Conservation (phyloP, 2,888 invertebrate species). For the Hypomecis atomaria region DNA sequence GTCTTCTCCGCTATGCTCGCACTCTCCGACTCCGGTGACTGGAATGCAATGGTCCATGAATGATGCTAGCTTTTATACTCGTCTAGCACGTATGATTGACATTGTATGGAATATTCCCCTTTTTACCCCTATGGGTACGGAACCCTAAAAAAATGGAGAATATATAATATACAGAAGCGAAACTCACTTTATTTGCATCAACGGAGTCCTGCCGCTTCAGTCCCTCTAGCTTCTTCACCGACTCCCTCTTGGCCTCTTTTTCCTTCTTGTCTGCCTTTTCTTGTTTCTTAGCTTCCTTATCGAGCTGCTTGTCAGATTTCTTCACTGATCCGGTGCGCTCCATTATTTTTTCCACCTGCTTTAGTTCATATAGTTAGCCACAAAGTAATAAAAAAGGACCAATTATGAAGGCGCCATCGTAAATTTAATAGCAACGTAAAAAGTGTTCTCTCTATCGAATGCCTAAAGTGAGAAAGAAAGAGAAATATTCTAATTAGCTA, state of each 20-base stretch:
- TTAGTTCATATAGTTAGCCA: background rate
- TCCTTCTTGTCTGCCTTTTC: constrained; percentile 65
- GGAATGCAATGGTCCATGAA: constrained; percentile 11
- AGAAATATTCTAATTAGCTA: too few species aligned
- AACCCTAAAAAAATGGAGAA: too few species aligned
- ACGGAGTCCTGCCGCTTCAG: constrained; percentile 75
- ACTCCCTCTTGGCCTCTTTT: constrained; percentile 71
- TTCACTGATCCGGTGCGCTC: constrained; percentile 69
- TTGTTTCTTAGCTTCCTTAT: constrained; percentile 61
- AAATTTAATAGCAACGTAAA: too few species aligned
- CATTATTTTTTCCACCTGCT: constrained; percentile 53
- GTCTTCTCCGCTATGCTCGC: constrained; percentile 48
- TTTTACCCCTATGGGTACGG: too few species aligned
- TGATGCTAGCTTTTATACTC: too few species aligned
- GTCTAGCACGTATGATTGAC: too few species aligned
- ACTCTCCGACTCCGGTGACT: constrained; percentile 65
- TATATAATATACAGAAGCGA: too few species aligned
- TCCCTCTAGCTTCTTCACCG: constrained; percentile 64
- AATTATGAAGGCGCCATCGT: too few species aligned
- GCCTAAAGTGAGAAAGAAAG: too few species aligned
- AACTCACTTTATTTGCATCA: constrained; percentile 67
- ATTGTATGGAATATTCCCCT: too few species aligned
- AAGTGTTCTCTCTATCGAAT: too few species aligned
- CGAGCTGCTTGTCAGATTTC: constrained; percentile 56
- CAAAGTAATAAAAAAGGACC: background rate